Conservation (phyloP, 2,888 invertebrate genomes). For the Acleris laterana region DNA sequence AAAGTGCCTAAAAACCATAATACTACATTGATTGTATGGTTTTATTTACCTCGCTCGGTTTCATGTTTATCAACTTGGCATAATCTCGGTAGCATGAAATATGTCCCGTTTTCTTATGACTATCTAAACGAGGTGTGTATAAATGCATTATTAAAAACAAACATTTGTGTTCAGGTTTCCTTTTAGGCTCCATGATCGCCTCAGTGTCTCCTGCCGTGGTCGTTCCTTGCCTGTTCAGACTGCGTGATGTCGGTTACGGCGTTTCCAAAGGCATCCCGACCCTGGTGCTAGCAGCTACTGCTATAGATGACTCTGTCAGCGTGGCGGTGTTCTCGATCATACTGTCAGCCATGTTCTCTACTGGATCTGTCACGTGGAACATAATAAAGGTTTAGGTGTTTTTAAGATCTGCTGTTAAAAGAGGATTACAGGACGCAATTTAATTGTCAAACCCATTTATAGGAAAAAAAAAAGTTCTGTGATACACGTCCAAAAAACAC, state of each 20-base stretch:
- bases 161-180: slow-evolving; percentile 71
- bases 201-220: slow-evolving; percentile 96
- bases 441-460: too few relatives aligned
- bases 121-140: too few relatives aligned
- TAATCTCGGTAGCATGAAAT: too few relatives aligned
- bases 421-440: too few relatives aligned
- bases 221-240: slow-evolving; percentile 91
- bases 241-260: slow-evolving; percentile 90
- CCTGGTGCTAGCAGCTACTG: slow-evolving; percentile 93
- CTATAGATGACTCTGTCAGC: slow-evolving; percentile 95
- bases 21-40: too few relatives aligned
- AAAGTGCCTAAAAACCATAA: too few relatives aligned
- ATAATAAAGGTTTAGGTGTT: slow-evolving; percentile 82
- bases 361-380: slow-evolving; percentile 86
- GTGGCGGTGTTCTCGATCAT: slow-evolving; percentile 94
- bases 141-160: not conserved
- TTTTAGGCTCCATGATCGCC: slow-evolving; percentile 91
- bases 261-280: slow-evolving; percentile 94
- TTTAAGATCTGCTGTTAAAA: slow-evolving; percentile 13
- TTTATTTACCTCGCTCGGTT: too few relatives aligned
- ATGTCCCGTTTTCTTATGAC: too few relatives aligned
- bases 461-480: too few relatives aligned
- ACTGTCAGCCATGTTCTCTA: slow-evolving; percentile 90
- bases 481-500: too few relatives aligned
- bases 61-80: too few relatives aligned